A percentile compares a stretch with the other conserved stretches of the same genome.
Conservation (phyloP, 2,113 vertebrate species). For the Hiodon alosoides region DNA sequence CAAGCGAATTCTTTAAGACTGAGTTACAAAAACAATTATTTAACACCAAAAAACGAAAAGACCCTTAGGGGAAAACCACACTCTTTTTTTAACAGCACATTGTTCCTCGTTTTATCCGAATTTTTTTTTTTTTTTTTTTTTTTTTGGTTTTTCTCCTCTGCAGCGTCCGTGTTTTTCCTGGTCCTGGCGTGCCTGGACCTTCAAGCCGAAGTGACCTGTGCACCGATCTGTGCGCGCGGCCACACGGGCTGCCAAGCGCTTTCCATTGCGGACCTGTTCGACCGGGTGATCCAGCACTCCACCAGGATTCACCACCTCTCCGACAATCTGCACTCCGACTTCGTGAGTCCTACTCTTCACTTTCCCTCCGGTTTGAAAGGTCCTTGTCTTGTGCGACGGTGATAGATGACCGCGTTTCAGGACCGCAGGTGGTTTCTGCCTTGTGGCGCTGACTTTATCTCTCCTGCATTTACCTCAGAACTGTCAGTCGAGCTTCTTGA, state of each 20-base stretch:
- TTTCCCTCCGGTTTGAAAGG: neutral
- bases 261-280: slow-evolving; percentile 62
- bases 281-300: slow-evolving; percentile 71
- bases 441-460: too few species aligned
- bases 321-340: slow-evolving; percentile 59
- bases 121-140: neutral
- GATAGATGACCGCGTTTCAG: too few species aligned
- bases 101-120: neutral
- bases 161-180: slow-evolving; percentile 38
- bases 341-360: slow-evolving; percentile 50
- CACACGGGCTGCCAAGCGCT: slow-evolving; percentile 49
- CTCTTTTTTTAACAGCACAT: neutral
- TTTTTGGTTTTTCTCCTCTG: slow-evolving; percentile 1
- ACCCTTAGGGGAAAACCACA: too few species aligned
- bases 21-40: too few species aligned
- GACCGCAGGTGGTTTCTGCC: too few species aligned
- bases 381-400: too few species aligned
- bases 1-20: too few species aligned
- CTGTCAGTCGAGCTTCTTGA: too few species aligned
- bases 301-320: slow-evolving; percentile 66
- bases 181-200: slow-evolving; percentile 45
- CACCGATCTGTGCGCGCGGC: slow-evolving; percentile 46
- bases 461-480: too few species aligned
- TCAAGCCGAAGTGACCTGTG: slow-evolving; percentile 27
- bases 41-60: too few species aligned